These are phyloP conservation scores for Halictus rubicundus DNA, from an alignment of 1,140 invertebrate genomes.

Conservation along the genomic window DNA sequence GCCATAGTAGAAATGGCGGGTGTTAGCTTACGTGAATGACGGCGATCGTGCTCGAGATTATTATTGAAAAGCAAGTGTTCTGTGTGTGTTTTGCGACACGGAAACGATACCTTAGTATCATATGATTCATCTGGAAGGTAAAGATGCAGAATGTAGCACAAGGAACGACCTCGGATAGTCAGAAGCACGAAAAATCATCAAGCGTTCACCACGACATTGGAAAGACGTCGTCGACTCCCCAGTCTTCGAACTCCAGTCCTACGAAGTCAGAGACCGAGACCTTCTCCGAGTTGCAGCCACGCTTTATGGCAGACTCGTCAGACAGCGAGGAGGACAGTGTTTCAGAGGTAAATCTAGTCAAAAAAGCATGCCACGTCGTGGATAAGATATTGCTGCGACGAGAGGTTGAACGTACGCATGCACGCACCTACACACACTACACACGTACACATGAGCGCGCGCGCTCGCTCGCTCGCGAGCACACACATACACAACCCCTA, in stretches of 20 bases:
- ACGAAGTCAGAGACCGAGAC: slow-evolving; percentile 90
- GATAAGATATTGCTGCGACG: slow-evolving; percentile 37
- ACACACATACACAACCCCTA: slow-evolving; percentile 18
- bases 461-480: no score
- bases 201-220: slow-evolving; percentile 82
- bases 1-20: slow-evolving; percentile 87
- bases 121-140: slow-evolving; percentile 84
- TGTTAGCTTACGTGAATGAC: slow-evolving; percentile 87
- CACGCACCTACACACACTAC: slow-evolving; percentile 19
- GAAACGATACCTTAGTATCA: slow-evolving; percentile 82
- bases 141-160: slow-evolving; percentile 95
- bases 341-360: slow-evolving; percentile 87
- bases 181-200: slow-evolving; percentile 86
- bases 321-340: slow-evolving; percentile 96
- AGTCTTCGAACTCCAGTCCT: slow-evolving; percentile 84
- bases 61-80: slow-evolving; percentile 68
- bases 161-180: slow-evolving; percentile 86
- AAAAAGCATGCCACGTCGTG: slow-evolving; percentile 47
- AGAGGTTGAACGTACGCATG: slow-evolving; percentile 40
- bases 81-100: slow-evolving; percentile 75
- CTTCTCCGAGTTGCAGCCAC: slow-evolving; percentile 87
- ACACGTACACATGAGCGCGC: slow-evolving; percentile 29
- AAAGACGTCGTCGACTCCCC: slow-evolving; percentile 83
- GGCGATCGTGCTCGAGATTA: slow-evolving; percentile 78
- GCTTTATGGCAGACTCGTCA: slow-evolving; percentile 93